Base-by-base conservation (phyloP, 23 tunicate genomes). In the Clavelina lepadiformis region DNA sequence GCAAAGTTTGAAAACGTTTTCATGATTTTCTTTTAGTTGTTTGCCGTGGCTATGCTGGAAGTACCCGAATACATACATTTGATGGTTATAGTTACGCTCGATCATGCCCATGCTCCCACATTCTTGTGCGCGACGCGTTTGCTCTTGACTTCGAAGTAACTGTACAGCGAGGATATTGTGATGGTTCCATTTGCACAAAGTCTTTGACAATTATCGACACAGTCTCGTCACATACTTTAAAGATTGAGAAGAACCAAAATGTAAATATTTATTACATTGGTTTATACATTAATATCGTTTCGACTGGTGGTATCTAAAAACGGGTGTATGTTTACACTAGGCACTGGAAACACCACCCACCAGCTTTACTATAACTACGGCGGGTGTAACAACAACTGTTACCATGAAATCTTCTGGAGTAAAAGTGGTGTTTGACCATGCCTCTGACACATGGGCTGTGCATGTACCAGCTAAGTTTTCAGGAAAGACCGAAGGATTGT, bases 401-500 rank as follows among this genome's bases (percentile, higher is more conserved):
- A 53, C 75, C 27, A 56, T 70, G 33, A 81, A 82, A 64, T 63
- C 72, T 11, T 45, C 73, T 20, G 76, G 79, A 37, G 89, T 89
- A 3, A 75, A 73, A 65, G 72, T 89, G 47, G 80, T 71, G 7
- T 89, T 62, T 77, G 91, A 89, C 65, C 49, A 56, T 25, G 68
- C 31, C 27, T 79, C 83, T 45, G 97, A 89, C 35, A 49, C 83
- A 30, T 93, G 98, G 98, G 63, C 74, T n/a, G 68, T 93, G 15
- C 71, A 63, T 27, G 82, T 84, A 8, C 83, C 88, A 33, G 88
- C 88, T 25, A 78, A 67, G 57, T 93, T 69, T 63, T 68, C 83
- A 6, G 98, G 86, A 22, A 78, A 79, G 41, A 93, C 94, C 8
- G 98, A 93, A 68, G 99, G 99, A 55, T 72, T 94, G 33, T 94